phyloP scores from a whole-genome alignment of 2,113 vertebrate species.

The Penelope pileata region DNA sequence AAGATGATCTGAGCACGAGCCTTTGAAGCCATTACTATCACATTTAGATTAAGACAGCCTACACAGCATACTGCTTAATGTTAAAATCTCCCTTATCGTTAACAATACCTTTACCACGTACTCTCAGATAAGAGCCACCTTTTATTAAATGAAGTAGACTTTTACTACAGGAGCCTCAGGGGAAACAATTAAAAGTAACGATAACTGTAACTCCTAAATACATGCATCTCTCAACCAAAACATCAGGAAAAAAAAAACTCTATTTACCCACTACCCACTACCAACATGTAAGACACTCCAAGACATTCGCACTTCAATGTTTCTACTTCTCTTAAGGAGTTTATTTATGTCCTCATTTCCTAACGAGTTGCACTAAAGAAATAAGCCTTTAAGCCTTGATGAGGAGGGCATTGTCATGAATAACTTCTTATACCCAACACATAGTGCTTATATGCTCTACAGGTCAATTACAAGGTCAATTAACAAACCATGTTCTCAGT shows the following conservation, averaged over 20 bases:
- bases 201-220: not conserved
- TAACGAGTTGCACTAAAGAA: constrained; percentile 21
- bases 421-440: not conserved
- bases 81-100: not conserved
- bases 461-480: constrained; percentile 26
- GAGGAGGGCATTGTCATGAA: not conserved
- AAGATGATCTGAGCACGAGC: accelerated
- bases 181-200: not conserved
- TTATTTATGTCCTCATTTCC: constrained; percentile 5
- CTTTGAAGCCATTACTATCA: not conserved
- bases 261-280: not conserved
- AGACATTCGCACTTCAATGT: not conserved
- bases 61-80: accelerated
- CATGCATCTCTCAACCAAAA: not conserved
- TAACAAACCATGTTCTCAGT: not conserved
- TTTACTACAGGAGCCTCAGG: not conserved
- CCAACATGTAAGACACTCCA: accelerated
- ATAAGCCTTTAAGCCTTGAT: constrained; percentile 2
- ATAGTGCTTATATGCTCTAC: not conserved
- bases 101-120: not conserved
- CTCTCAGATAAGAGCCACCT: not conserved
- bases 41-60: not conserved
- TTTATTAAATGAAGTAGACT: not conserved
- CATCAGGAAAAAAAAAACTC: not conserved
- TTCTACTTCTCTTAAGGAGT: not conserved